These are phyloP conservation scores for Philypnodon macrostomus DNA, from an alignment of 2,797 vertebrate genomes.

Conservation along the genomic window DNA sequence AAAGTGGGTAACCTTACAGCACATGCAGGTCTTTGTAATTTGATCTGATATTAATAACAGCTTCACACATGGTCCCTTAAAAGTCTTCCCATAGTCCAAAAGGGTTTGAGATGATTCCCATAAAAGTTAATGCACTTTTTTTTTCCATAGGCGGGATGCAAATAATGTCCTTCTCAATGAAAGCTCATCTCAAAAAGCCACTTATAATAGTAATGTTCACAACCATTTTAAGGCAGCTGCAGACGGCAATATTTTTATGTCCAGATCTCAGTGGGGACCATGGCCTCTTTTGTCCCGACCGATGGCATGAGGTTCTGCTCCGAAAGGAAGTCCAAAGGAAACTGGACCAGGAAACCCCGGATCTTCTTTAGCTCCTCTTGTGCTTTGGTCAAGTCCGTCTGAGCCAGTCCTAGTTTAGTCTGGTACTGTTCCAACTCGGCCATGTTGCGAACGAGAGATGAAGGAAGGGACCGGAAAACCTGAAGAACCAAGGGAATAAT, in stretches of 20 bases:
- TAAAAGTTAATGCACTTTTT: constrained; percentile 7
- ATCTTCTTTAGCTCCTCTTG: constrained; percentile 92
- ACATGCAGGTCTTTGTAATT: constrained; percentile 14
- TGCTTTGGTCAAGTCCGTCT: constrained; percentile 80
- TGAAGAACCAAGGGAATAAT: constrained; percentile 55
- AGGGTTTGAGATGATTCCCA: constrained; percentile 43
- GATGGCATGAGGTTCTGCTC: constrained; percentile 93
- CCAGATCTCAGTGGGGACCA: constrained; percentile 96
- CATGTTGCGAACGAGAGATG: constrained; percentile 89
- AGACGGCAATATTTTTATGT: no score
- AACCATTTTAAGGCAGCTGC: no score
- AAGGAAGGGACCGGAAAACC: constrained; percentile 96
- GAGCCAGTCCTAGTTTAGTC: constrained; percentile 80
- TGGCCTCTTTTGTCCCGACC: constrained; percentile 91
- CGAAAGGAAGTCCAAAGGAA: constrained; percentile 92
- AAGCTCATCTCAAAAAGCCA: not conserved
- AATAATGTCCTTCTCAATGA: no score
- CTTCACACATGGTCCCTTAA: constrained; percentile 23
- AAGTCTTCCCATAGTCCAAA: constrained; percentile 22
- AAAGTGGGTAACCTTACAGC: constrained; percentile 14
- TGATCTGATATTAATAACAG: not conserved
- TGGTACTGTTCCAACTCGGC: constrained; percentile 87
- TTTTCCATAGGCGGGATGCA: no score
- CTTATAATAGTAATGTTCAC: constrained; percentile 17
- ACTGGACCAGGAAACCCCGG: constrained; percentile 93